Evolutionary conservation across 1,140 invertebrate species (phyloP), one percentile per base, ranked within the genome.

Genomic region (Ips nitidus): DNA sequence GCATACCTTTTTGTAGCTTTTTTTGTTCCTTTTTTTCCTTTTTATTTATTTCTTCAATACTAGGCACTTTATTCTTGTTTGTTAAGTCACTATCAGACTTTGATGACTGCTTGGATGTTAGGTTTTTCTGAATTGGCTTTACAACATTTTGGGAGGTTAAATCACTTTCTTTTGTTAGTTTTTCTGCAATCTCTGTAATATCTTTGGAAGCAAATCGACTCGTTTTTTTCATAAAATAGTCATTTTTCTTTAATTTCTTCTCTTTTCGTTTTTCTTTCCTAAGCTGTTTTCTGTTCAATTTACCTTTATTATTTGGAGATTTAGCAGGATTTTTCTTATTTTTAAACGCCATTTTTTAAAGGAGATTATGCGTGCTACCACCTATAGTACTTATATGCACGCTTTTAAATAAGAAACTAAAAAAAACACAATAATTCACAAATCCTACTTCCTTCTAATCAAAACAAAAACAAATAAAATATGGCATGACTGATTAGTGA

Each of bases 241-340:
- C 83, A 67, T 81, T 71, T 50, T 81, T 80, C 72, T 82, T 84
- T 47, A 79, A 80, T 43, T 83, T 81, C 74, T 89, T 89, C 47
- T 84, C 83, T 52, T 82, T 77, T 37, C 84, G 74, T 58, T 86
- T 82, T 57, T 86, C 85, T 76, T 89, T 89, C 2, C 88, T 81
- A 6, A 85, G 75, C 74, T 88, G 82, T 77, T 88, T 89, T 4
- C 88, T 83, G 45, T 7, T 22, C 1, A 37, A 4, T 45, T 62
- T 62, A n/a, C 59, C 45, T 22, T 50, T 50, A 22, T 22, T 22
- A 22, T 22, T 22, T 22, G 22, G 22, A 22, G 22, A 0, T 22
- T 22, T 22, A 50, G 7, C 45, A 50, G 3, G 45, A 50, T 50
- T 50, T 50, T 50, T 50, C 22, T 50, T 50, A 22, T 50, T 8